A percentile compares a stretch with the other conserved stretches of the same genome.
Evolutionary conservation across 2,888 invertebrate genomes (phyloP).

Genomic region (Arenicola marina): DNA sequence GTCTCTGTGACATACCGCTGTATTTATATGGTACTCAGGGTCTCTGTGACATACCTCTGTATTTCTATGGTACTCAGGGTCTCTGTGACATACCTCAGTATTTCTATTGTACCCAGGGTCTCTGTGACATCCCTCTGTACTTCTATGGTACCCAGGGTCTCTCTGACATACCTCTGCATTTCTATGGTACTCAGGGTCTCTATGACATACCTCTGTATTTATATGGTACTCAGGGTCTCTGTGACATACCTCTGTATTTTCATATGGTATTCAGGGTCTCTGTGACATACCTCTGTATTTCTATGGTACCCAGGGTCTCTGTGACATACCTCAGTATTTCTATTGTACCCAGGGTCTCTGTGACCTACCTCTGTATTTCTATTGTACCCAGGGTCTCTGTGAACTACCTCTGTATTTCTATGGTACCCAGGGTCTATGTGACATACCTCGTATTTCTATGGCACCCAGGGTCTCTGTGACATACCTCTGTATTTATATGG

Average conservation of each 20-base stretch:
- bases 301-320: slow-evolving; percentile 91
- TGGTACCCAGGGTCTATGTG: slow-evolving; percentile 91
- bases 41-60: slow-evolving; percentile 92
- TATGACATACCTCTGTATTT: slow-evolving; percentile 92
- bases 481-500: slow-evolving; percentile 91
- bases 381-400: slow-evolving; percentile 94
- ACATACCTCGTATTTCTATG: slow-evolving; percentile 91
- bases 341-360: slow-evolving; percentile 92
- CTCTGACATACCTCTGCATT: slow-evolving; percentile 92
- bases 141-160: slow-evolving; percentile 92
- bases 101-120: slow-evolving; percentile 91
- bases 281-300: slow-evolving; percentile 92
- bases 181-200: slow-evolving; percentile 94
- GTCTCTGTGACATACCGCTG: slow-evolving; percentile 95
- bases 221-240: slow-evolving; percentile 91
- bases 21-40: slow-evolving; percentile 91
- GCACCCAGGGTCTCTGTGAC: slow-evolving; percentile 94
- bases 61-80: slow-evolving; percentile 93
- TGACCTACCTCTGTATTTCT: slow-evolving; percentile 88
- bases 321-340: slow-evolving; percentile 94
- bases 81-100: slow-evolving; percentile 92
- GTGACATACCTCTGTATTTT: slow-evolving; percentile 89
- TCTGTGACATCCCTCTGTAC: slow-evolving; percentile 93
- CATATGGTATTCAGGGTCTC: slow-evolving; percentile 94
- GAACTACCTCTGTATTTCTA: slow-evolving; percentile 90